Conservation (phyloP, 2,113 vertebrate species). For the Odontophorus gujanensis region DNA sequence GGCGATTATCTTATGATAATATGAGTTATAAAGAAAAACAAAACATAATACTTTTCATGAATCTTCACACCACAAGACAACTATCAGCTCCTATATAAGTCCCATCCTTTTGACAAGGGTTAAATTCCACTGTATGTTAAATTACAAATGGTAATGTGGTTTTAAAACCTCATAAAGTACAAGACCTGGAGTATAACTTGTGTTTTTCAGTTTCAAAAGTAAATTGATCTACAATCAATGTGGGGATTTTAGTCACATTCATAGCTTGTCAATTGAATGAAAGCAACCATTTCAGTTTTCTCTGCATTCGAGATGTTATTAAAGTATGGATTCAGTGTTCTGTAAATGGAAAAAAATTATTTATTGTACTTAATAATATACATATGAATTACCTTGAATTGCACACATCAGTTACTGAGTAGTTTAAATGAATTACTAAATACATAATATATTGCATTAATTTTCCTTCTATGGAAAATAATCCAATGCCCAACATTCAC, state of each 20-base stretch:
- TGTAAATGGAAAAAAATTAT: constrained; percentile 38
- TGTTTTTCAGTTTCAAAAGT: constrained; percentile 35
- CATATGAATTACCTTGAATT: constrained; percentile 46
- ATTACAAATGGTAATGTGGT: constrained; percentile 31
- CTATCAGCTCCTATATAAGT: not conserved
- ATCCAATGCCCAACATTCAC: constrained; percentile 9
- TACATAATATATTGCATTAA: constrained; percentile 19
- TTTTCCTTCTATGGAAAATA: constrained; percentile 43
- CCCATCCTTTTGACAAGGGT: constrained; percentile 18
- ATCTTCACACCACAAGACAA: not conserved
- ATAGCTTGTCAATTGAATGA: constrained; percentile 54
- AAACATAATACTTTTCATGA: not conserved
- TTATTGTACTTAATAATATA: constrained; percentile 66
- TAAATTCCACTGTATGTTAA: constrained; percentile 13
- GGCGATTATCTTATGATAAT: not conserved
- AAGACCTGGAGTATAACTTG: not conserved
- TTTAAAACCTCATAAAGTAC: constrained; percentile 36
- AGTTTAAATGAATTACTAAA: not conserved
- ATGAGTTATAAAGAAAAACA: not conserved
- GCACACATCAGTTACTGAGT: not conserved
- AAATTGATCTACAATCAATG: constrained; percentile 67
- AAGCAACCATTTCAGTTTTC: constrained; percentile 60
- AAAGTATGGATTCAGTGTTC: constrained; percentile 21
- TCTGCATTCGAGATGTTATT: constrained; percentile 35
- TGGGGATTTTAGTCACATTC: constrained; percentile 59